Evolutionary conservation across 1,140 invertebrate species (phyloP).

Genomic region (Propsilocerus akamusi): DNA sequence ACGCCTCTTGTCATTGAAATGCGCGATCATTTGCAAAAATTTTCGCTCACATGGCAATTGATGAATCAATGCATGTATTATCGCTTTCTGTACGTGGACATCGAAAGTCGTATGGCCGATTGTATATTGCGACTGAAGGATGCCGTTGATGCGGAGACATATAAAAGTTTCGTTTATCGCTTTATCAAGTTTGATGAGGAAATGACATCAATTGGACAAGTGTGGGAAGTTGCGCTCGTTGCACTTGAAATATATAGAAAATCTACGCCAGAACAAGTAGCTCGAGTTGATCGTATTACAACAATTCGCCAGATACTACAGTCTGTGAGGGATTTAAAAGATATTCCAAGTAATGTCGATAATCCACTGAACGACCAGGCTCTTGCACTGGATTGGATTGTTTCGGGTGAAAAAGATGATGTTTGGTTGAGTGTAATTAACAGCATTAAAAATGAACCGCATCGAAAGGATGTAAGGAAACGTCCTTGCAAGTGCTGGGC

Average conservation of each 20-base stretch:
- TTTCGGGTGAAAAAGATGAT: conserved; percentile 18
- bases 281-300: conserved; percentile 17
- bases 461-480: conserved; percentile 14
- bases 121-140: conserved; percentile 20
- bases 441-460: conserved; percentile 20
- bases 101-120: conserved; percentile 19
- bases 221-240: conserved; percentile 21
- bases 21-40: conserved; percentile 21
- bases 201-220: conserved; percentile 20
- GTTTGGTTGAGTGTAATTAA: conserved; percentile 21
- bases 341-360: conserved; percentile 15
- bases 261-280: conserved; percentile 14
- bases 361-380: conserved; percentile 15
- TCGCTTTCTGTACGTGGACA: conserved; percentile 19
- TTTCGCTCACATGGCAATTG: conserved; percentile 21
- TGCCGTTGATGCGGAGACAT: conserved; percentile 14
- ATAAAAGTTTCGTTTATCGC: conserved; percentile 16
- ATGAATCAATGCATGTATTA: conserved; percentile 23
- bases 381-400: conserved; percentile 15
- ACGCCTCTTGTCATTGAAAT: conserved; percentile 21
- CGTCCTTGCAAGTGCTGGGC: conserved; percentile 23
- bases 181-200: conserved; percentile 23
- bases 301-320: conserved; percentile 18
- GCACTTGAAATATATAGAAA: conserved; percentile 20
- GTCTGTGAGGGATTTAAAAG: conserved; percentile 12